phyloP scores from a whole-genome alignment of 2,888 invertebrate genomes.

The Stenoptilia bipunctidactyla region DNA sequence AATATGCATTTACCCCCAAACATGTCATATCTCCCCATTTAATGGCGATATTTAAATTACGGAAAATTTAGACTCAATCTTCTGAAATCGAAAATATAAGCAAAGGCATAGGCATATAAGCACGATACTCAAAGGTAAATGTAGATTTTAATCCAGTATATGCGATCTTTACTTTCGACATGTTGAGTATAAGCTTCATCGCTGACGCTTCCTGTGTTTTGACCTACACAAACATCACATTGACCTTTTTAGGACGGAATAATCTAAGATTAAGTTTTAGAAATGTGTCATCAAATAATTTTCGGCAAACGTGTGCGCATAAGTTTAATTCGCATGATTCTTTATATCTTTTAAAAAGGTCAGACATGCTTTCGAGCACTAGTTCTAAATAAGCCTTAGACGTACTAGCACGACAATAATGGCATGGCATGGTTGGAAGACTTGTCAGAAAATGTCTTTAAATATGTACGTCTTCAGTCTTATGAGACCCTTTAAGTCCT shows the following conservation, averaged over 20 bases:
- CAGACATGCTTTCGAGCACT: conserved; percentile 14
- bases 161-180: conserved; percentile 13
- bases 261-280: conserved; percentile 19
- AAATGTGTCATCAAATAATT: conserved; percentile 18
- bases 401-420: conserved; percentile 12
- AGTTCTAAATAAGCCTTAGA: conserved; percentile 19
- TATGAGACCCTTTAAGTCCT: conserved; percentile 13
- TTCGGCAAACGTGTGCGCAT: conserved; percentile 15
- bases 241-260: conserved; percentile 16
- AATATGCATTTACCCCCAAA: too few species aligned
- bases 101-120: too few species aligned
- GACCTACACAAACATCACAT: conserved; percentile 15
- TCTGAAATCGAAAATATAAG: too few species aligned
- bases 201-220: conserved; percentile 18
- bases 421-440: conserved; percentile 20
- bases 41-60: too few species aligned
- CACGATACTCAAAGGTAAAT: too few species aligned
- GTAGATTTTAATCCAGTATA: too few species aligned
- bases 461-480: conserved; percentile 16
- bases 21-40: too few species aligned
- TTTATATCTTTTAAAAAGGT: conserved; percentile 15
- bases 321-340: conserved; percentile 14
- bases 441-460: conserved; percentile 15
- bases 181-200: conserved; percentile 14
- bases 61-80: too few species aligned